phyloP scores from a whole-genome alignment of 92 coral and sea anemone genomes.

The Epizoanthus ramosus region DNA sequence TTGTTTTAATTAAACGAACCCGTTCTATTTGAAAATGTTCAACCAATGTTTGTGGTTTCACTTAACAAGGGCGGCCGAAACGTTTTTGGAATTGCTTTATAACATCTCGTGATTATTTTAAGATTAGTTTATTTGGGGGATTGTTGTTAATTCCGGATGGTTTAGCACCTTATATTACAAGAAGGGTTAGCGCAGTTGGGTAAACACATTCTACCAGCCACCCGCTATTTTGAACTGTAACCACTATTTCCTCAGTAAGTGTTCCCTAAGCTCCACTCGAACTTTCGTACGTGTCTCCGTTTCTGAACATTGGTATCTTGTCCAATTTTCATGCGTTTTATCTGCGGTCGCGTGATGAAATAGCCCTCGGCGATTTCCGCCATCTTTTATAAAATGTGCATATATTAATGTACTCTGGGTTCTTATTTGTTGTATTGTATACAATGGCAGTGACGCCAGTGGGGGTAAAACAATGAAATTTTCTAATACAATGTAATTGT shows the following conservation, averaged over 20 bases:
- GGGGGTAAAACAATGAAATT: slow-evolving; percentile 81
- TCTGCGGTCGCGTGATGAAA: slow-evolving; percentile 32
- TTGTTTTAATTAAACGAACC: slow-evolving; percentile 37
- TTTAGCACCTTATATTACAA: slow-evolving; percentile 38
- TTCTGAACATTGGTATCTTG: neutral
- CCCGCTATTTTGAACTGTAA: slow-evolving; percentile 41
- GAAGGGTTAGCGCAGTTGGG: slow-evolving; percentile 26
- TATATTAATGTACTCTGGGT: slow-evolving; percentile 72
- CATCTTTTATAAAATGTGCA: slow-evolving; percentile 59
- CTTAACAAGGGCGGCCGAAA: slow-evolving; percentile 13
- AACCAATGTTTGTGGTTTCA: slow-evolving; percentile 27
- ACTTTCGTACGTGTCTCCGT: neutral
- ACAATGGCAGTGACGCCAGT: slow-evolving; percentile 89
- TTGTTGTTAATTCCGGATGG: slow-evolving; percentile 36
- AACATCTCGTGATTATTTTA: slow-evolving; percentile 40
- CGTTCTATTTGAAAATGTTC: slow-evolving; percentile 11
- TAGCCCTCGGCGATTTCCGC: slow-evolving; percentile 44
- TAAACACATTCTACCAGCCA: slow-evolving; percentile 28
- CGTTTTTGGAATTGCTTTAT: slow-evolving; percentile 18
- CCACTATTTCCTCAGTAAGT: neutral
- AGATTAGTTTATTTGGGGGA: slow-evolving; percentile 41
- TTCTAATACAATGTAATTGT: slow-evolving; percentile 89
- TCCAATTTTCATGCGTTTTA: slow-evolving; percentile 18
- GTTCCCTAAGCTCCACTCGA: neutral
- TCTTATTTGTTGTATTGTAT: slow-evolving; percentile 59